These are phyloP conservation scores for Enoplosus armatus DNA, from an alignment of 2,797 vertebrate genomes.

Conservation along the genomic window DNA sequence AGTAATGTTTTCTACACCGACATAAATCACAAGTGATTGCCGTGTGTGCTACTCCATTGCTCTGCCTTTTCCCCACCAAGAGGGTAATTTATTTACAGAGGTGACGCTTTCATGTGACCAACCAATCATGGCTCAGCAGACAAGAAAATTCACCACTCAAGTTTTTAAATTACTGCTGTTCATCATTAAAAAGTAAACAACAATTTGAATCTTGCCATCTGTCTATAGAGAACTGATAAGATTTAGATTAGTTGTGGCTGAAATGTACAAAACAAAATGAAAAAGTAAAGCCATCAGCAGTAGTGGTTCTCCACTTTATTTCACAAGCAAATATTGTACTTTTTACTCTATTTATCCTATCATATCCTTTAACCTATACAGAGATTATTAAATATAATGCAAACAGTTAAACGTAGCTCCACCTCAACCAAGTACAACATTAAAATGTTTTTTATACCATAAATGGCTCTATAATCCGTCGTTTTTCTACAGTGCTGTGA, in stretches of 20 bases:
- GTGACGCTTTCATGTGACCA: conserved; percentile 30
- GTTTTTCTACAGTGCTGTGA: background rate
- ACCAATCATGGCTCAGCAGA: conserved; percentile 16
- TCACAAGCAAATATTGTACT: background rate
- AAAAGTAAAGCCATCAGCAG: background rate
- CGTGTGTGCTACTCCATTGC: conserved; percentile 29
- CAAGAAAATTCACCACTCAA: background rate
- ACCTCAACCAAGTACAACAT: background rate
- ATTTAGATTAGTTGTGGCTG: background rate
- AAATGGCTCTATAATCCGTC: background rate
- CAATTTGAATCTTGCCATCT: background rate
- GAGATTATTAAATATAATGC: background rate
- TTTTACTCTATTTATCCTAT: background rate
- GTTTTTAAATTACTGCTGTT: background rate
- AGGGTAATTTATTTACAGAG: conserved; percentile 44
- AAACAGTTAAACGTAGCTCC: background rate
- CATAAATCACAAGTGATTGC: conserved; percentile 61
- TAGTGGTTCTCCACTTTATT: background rate
- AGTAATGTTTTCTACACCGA: conserved; percentile 62
- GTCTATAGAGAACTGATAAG: background rate
- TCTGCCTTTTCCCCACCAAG: conserved; percentile 48
- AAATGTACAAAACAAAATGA: background rate
- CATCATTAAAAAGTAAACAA: background rate
- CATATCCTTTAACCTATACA: too few relatives aligned
- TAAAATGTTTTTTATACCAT: background rate